Evolutionary conservation across 2,888 invertebrate species (phyloP), one percentile per base, ranked within the genome.

Genomic region (Camponotus fellah): DNA sequence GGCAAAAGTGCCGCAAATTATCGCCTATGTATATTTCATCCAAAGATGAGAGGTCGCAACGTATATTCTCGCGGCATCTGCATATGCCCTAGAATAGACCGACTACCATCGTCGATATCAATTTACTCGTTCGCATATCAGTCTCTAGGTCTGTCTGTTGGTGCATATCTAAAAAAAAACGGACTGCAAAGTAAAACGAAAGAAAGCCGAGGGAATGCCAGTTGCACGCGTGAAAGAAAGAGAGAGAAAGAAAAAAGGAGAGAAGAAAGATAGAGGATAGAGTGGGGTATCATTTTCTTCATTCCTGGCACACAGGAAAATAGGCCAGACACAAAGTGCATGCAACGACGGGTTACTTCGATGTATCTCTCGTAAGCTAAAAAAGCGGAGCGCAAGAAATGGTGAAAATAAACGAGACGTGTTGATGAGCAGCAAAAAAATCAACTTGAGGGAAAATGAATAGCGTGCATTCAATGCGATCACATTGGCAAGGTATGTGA

Each of bases 311-410:
- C 82, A 68, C 62, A 64, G 86, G 82, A 74, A 86, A 88, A 90
- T 87, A 83, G 87, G 85, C 83, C 87, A 76, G 85, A 65, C 81
- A 82, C 83, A 86, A 85, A 89, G 84, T 81, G 80, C 60, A 77
- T 79, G 79, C 82, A 83, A 72, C 49, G 68, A 66, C 74, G 65
- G 43, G 80, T 84, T 74, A 74, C 69, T 80, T 56, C 84, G 56
- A 66, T 40, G 72, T n/a, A 43, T 65, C 37, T 34, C 79, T 26
- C 68, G 71, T 65, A 62, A 64, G 75, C 71, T 80, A 81, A 83
- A 71, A 80, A 81, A 74, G 60, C 58, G 68, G 26, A 58, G 74
- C 26, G 66, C 32, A 43, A 62, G 69, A 71, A 79, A 80, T 40
- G 74, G 43, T 43, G 74, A 75, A 80, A 80, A 80, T 71, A 81